Evolutionary conservation across 1,140 invertebrate genomes (phyloP).

Genomic region (Zaprionus nigranus): DNA sequence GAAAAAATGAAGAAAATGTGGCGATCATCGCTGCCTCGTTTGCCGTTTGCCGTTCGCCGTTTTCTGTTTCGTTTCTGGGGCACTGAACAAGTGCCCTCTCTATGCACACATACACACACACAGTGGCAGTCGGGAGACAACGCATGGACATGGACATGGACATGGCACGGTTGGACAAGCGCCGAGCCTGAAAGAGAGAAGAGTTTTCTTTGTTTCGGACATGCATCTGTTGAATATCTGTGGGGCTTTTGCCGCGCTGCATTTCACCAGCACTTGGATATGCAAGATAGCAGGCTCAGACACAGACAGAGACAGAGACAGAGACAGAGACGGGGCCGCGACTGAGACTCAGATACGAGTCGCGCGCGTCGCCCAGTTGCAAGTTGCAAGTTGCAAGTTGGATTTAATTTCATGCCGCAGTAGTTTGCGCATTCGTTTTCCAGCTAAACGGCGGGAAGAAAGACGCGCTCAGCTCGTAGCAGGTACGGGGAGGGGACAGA

Average conservation of each 20-base stretch:
- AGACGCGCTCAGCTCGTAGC: neutral
- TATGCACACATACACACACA: slow-evolving; percentile 50
- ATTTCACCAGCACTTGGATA: slow-evolving; percentile 75
- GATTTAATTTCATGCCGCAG: slow-evolving; percentile 84
- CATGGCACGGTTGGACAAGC: slow-evolving; percentile 77
- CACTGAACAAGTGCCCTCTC: slow-evolving; percentile 80
- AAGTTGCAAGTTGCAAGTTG: slow-evolving; percentile 50
- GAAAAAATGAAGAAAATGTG: slow-evolving; percentile 79
- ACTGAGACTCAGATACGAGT: slow-evolving; percentile 27
- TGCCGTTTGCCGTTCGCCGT: slow-evolving; percentile 62
- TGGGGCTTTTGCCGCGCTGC: slow-evolving; percentile 47
- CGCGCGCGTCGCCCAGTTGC: slow-evolving; percentile 23
- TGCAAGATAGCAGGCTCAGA: slow-evolving; percentile 70
- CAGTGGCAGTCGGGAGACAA: slow-evolving; percentile 4
- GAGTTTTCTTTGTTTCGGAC: slow-evolving; percentile 78
- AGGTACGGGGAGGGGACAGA: neutral
- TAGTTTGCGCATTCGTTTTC: slow-evolving; percentile 83
- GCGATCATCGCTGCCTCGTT: slow-evolving; percentile 71
- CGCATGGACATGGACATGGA: slow-evolving; percentile 56
- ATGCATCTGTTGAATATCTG: slow-evolving; percentile 69
- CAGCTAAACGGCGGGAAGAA: slow-evolving; percentile 64
- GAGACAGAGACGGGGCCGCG: slow-evolving; percentile 3
- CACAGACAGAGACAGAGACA: too few species aligned
- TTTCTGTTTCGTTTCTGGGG: slow-evolving; percentile 74
- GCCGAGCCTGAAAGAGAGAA: slow-evolving; percentile 52